Conservation (phyloP, 2,797 vertebrate species). For the Sphenodon punctatus region DNA sequence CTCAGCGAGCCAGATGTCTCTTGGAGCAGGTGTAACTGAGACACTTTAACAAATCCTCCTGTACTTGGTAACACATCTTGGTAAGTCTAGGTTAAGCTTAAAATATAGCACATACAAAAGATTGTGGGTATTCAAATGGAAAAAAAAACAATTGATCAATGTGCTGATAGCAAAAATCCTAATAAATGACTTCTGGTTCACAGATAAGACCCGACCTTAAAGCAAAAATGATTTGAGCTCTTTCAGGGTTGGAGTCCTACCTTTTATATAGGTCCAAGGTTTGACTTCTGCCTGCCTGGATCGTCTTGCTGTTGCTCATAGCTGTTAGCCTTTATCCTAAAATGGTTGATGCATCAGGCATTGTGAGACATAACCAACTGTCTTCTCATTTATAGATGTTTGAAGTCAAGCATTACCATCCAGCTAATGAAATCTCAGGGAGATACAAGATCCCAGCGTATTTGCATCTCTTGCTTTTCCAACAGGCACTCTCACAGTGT, state of each 20-base stretch:
- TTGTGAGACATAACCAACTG: background rate
- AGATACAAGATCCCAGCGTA: background rate
- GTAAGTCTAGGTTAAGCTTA: background rate
- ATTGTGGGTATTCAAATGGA: background rate
- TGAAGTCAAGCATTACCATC: background rate
- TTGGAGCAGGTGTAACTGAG: no score
- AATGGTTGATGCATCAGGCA: background rate
- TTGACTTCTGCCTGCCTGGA: background rate
- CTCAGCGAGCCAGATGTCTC: no score
- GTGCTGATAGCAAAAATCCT: background rate
- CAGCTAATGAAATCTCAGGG: background rate
- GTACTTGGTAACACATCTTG: no score
- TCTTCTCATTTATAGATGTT: constrained; percentile 10
- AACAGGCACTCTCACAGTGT: background rate
- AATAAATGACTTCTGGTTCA: background rate
- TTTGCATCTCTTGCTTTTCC: background rate
- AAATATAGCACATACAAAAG: background rate
- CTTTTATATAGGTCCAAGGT: background rate
- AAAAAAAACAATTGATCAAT: background rate
- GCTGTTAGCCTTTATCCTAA: constrained; percentile 12
- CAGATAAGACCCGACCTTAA: background rate
- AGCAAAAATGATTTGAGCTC: background rate
- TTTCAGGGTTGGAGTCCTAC: background rate
- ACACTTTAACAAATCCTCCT: no score
- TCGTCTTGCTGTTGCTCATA: background rate